phyloP scores from a whole-genome alignment of 2,888 invertebrate species.

The Apamea anceps region DNA sequence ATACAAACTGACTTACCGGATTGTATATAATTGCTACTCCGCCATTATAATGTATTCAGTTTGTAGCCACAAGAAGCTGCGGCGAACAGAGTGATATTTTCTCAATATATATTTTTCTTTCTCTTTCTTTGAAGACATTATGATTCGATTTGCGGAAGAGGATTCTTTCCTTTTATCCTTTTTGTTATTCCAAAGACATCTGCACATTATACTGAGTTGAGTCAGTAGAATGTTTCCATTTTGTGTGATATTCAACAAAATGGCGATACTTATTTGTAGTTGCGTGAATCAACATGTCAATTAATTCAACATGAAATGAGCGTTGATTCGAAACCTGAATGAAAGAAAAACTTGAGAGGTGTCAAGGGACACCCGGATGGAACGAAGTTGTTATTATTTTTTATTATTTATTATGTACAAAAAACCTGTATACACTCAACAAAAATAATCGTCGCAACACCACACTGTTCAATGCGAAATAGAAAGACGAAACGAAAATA shows the following conservation, averaged over 20 bases:
- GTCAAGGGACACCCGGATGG: too few relatives aligned
- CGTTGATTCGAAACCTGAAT: constrained; percentile 6
- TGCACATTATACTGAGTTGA: not conserved
- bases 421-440: too few relatives aligned
- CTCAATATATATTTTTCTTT: too few relatives aligned
- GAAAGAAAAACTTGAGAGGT: too few relatives aligned
- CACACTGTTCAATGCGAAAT: too few relatives aligned
- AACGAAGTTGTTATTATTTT: too few relatives aligned
- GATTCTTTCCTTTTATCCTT: constrained; percentile 46
- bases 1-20: not conserved
- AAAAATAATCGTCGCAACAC: too few relatives aligned
- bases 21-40: constrained; percentile 15
- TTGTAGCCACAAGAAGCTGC: constrained; percentile 10
- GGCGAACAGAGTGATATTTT: constrained; percentile 44
- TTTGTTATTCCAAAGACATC: constrained; percentile 53
- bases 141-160: constrained; percentile 66
- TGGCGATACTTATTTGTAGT: not conserved
- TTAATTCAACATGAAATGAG: not conserved
- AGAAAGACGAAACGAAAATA: too few relatives aligned
- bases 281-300: not conserved
- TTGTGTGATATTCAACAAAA: not conserved
- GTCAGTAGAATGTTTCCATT: not conserved
- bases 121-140: constrained; percentile 54
- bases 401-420: too few relatives aligned
- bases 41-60: constrained; percentile 36